A percentile compares a stretch with the other conserved stretches of the same genome.
Evolutionary conservation across 2,888 invertebrate species (phyloP).

Genomic region (Neoaliturus tenellus): DNA sequence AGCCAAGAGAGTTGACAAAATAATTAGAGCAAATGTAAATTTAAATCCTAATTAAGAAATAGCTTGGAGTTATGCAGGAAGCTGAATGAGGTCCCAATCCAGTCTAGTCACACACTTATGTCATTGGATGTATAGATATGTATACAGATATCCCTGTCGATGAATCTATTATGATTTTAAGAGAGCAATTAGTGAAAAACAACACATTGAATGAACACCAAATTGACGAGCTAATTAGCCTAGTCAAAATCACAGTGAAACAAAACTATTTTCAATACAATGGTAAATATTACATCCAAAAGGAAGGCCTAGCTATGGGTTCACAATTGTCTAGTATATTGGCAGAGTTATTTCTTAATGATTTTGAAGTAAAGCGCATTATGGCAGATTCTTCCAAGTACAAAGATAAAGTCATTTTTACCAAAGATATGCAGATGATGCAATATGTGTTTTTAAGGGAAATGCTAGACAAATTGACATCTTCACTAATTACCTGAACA

Average conservation of each 20-base stretch:
- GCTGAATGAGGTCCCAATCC: neutral
- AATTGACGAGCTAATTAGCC: neutral
- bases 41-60: neutral
- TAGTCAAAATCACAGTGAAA: neutral
- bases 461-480: neutral
- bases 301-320: neutral
- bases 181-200: neutral
- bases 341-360: neutral
- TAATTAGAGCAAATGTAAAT: neutral
- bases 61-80: neutral
- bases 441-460: neutral
- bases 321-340: neutral
- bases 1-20: neutral
- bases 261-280: slow-evolving; percentile 25
- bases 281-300: neutral
- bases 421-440: slow-evolving; percentile 14
- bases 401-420: neutral
- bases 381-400: neutral
- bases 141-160: slow-evolving; percentile 18
- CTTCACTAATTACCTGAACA: neutral
- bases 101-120: neutral
- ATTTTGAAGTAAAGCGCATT: neutral
- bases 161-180: neutral
- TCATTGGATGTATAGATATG: slow-evolving; percentile 26
- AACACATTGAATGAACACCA: neutral